Conservation (phyloP, 2,888 invertebrate genomes). For the Ornithoptera alexandrae region DNA sequence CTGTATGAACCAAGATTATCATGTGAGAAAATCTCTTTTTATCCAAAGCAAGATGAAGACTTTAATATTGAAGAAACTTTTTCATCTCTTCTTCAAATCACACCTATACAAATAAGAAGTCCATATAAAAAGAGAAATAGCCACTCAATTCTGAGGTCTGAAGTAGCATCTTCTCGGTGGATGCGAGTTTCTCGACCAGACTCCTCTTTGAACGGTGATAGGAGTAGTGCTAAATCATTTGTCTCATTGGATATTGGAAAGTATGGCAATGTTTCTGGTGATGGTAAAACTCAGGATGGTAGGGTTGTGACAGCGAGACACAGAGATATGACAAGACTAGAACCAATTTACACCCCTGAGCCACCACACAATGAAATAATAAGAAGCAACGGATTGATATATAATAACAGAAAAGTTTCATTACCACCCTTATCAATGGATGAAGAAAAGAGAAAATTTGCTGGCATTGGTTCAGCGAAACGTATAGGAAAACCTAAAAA, state of each 20-base stretch:
- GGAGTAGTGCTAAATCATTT: constrained; percentile 74
- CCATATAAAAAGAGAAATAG: constrained; percentile 62
- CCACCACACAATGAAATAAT: constrained; percentile 48
- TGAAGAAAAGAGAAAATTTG: constrained; percentile 63
- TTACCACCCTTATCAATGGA: constrained; percentile 68
- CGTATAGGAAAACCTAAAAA: constrained; percentile 43
- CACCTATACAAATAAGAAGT: constrained; percentile 67
- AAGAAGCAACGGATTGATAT: constrained; percentile 32
- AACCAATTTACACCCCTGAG: constrained; percentile 64
- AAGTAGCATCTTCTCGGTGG: constrained; percentile 73
- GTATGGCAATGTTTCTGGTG: constrained; percentile 56
- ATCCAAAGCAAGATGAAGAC: constrained; percentile 50
- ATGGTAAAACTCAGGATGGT: constrained; percentile 50
- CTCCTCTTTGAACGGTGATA: constrained; percentile 65
- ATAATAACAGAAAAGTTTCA: constrained; percentile 60
- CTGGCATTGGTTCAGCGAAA: constrained; percentile 53
- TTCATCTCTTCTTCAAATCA: constrained; percentile 70
- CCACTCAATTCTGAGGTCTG: constrained; percentile 67
- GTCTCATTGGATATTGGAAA: constrained; percentile 67
- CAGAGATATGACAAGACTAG: constrained; percentile 59
- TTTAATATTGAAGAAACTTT: constrained; percentile 59
- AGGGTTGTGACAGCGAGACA: constrained; percentile 67
- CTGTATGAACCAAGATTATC: constrained; percentile 47
- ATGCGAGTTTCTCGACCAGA: constrained; percentile 68
- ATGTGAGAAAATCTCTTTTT: constrained; percentile 45